phyloP scores from a whole-genome alignment of 2,797 vertebrate genomes.

The Cuniculus paca region DNA sequence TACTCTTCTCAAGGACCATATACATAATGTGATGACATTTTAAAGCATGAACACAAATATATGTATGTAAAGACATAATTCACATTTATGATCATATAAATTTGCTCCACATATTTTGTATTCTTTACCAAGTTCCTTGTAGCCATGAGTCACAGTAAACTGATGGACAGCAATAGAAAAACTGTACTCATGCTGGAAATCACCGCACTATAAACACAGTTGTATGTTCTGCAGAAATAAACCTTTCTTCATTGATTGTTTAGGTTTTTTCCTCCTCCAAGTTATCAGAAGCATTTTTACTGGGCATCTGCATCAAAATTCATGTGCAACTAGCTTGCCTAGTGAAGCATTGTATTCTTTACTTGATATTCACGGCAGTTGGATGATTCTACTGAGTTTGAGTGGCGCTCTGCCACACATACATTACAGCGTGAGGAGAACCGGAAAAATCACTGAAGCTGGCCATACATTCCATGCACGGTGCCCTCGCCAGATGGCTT shows the following conservation, averaged over 20 bases:
- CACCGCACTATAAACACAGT: background rate
- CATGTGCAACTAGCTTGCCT: slow-evolving; percentile 66
- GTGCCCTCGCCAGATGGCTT: slow-evolving; percentile 91
- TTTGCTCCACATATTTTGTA: background rate
- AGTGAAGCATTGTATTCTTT: slow-evolving; percentile 73
- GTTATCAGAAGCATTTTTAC: slow-evolving; percentile 56
- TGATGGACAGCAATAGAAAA: background rate
- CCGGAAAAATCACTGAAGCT: slow-evolving; percentile 86
- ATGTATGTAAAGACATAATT: background rate
- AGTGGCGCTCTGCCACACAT: slow-evolving; percentile 83
- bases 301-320: slow-evolving; percentile 74
- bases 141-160: background rate
- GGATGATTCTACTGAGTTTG: slow-evolving; percentile 77
- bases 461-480: slow-evolving; percentile 88
- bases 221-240: background rate
- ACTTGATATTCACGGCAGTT: slow-evolving; percentile 84
- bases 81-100: background rate
- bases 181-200: background rate
- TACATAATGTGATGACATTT: background rate
- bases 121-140: background rate
- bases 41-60: background rate
- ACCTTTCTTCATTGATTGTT: background rate
- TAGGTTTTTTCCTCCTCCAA: background rate
- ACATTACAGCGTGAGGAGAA: slow-evolving; percentile 65
- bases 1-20: background rate